These are phyloP conservation scores for Hemistola chrysoprasaria DNA, from an alignment of 2,888 invertebrate species.

Conservation along the genomic window DNA sequence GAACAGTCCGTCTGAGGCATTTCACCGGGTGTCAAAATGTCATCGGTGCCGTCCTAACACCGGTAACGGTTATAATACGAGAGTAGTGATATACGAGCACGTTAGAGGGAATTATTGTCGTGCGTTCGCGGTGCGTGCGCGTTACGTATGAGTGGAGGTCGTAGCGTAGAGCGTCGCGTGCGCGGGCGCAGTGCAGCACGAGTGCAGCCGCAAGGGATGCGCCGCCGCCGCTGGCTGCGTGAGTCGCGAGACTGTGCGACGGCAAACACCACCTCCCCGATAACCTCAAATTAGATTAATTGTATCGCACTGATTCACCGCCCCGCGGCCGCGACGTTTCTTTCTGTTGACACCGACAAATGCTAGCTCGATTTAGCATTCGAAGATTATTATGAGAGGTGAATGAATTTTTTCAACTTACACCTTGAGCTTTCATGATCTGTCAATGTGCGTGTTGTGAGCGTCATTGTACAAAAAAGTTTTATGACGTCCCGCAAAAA, in stretches of 20 bases:
- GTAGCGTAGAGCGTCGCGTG: slow-evolving; percentile 14
- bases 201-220: slow-evolving; percentile 55
- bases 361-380: slow-evolving; percentile 66
- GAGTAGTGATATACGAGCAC: no score
- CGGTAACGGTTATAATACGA: no score
- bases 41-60: slow-evolving; percentile 45
- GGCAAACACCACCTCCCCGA: slow-evolving; percentile 67
- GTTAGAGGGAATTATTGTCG: slow-evolving; percentile 21
- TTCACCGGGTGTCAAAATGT: slow-evolving; percentile 61
- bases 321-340: slow-evolving; percentile 57
- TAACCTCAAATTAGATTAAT: slow-evolving; percentile 81
- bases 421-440: slow-evolving; percentile 18
- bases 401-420: slow-evolving; percentile 51
- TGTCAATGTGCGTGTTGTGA: slow-evolving; percentile 8
- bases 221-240: slow-evolving; percentile 43
- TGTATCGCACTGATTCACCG: slow-evolving; percentile 77
- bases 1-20: slow-evolving; percentile 78
- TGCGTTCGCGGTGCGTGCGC: slow-evolving; percentile 7
- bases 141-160: slow-evolving; percentile 22
- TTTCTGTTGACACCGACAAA: slow-evolving; percentile 72
- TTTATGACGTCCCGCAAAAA: slow-evolving; percentile 18
- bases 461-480: slow-evolving; percentile 19
- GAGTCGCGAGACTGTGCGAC: slow-evolving; percentile 74
- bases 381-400: slow-evolving; percentile 54
- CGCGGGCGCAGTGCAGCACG: slow-evolving; percentile 33